Evolutionary conservation across 2,113 vertebrate genomes (phyloP), one percentile per base, ranked within the genome.

Genomic region (Rana temporaria): DNA sequence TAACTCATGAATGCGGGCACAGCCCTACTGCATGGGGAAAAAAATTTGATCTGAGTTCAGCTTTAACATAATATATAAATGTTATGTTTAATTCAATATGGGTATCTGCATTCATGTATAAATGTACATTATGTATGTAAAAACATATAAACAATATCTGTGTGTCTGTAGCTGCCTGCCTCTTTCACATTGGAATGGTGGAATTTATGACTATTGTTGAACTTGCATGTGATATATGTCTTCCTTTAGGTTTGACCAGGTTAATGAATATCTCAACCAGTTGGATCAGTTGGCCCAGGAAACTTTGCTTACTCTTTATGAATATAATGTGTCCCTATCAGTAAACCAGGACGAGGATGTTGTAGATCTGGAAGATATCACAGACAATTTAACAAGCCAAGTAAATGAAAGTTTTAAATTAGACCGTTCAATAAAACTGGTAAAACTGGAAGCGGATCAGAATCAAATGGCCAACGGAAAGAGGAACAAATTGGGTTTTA

Each of bases 221-320:
- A n/a, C 9, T 48, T n/a, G 22, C 26, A 30, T 30, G 26, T 30
- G 32, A 42, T 74, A 2, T 75, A 0, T 42, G 32, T 75, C 72
- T 42, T 55, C 8, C 24, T n/a, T 74, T 17, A 93, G 92, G 52
- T 89, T 91, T 8, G 70, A 52, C 0, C 34, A 72, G 4, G 84
- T 87, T 0, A 77, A 57, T 0, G 59, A 68, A 2, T 85, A 89
- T 0, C 76, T 94, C 75, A 84, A 72, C 0, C 81, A 84, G 0
- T 4, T 94, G 53, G 92, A 93, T 12, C 69, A 4, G 0, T 85
- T 94, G 80, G 88, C 92, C 1, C 69, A 65, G 59, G 85, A 90
- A 15, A 91, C 85, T 0, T 68, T 93, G 0, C 24, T 70, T 0
- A 62, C 82, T 0, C 4, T 92, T 0, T 92, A 91, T 0, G 84